phyloP scores from a whole-genome alignment of 2,113 vertebrate species.

The Centrocercus urophasianus region DNA sequence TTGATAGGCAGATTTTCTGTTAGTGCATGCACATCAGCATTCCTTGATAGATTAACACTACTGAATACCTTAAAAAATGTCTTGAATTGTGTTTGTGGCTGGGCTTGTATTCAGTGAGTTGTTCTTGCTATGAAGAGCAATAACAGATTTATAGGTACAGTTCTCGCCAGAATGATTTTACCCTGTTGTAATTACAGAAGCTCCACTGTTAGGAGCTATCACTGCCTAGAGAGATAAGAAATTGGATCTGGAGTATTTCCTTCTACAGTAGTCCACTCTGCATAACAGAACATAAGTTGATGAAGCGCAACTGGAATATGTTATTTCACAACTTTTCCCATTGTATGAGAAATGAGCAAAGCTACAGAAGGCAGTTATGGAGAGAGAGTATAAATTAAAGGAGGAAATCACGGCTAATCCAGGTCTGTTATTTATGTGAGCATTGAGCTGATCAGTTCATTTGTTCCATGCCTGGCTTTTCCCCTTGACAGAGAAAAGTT shows the following conservation, averaged over 20 bases:
- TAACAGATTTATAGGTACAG: neutral
- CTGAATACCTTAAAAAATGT: constrained; percentile 12
- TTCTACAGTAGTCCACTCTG: neutral
- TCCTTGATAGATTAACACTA: neutral
- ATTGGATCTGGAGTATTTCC: rapidly evolving
- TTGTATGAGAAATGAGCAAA: neutral
- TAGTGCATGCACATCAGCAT: constrained; percentile 13
- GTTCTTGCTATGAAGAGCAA: neutral
- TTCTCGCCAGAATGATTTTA: neutral
- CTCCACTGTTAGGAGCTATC: neutral
- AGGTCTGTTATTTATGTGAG: neutral
- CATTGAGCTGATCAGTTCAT: neutral
- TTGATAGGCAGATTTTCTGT: constrained; percentile 36
- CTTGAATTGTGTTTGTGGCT: neutral
- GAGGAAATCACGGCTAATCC: neutral
- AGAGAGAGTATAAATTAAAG: neutral
- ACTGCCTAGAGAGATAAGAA: neutral
- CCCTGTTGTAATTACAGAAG: neutral
- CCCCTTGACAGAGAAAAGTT: neutral
- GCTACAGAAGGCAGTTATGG: neutral
- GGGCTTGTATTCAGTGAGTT: neutral
- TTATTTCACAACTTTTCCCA: neutral
- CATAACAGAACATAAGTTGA: neutral
- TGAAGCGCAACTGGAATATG: neutral
- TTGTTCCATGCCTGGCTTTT: neutral